Percentiles rank a stretch among this genome's conserved stretches.
phyloP scores from a whole-genome alignment of 2,888 invertebrate species.

The Heteropelma amictum region DNA sequence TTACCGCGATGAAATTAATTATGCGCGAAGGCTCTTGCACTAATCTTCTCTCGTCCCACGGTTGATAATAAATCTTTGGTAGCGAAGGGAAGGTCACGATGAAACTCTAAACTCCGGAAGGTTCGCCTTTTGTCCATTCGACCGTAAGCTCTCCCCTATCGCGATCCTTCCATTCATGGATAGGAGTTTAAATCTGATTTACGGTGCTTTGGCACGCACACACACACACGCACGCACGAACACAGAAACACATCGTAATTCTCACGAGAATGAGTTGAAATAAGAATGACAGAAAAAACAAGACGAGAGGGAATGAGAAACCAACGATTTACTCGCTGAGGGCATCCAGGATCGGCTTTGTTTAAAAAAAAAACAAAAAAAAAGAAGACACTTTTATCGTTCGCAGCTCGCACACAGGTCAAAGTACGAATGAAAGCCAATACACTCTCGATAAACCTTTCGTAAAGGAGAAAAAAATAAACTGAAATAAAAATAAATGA shows the following conservation, averaged over 20 bases:
- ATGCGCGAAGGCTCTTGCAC: neutral
- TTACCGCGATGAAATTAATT: neutral
- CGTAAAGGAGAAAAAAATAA: neutral
- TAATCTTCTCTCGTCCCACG: slow-evolving; percentile 9
- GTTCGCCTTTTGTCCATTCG: slow-evolving; percentile 43
- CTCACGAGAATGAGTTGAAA: too few species aligned
- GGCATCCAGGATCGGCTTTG: neutral
- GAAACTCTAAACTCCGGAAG: slow-evolving; percentile 27
- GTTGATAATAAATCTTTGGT: slow-evolving; percentile 14
- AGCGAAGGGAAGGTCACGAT: slow-evolving; percentile 15
- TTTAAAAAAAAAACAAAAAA: slow-evolving; percentile 12
- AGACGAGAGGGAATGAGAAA: neutral
- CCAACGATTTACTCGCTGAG: slow-evolving; percentile 16
- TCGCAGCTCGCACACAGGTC: slow-evolving; percentile 1
- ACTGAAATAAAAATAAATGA: slow-evolving; percentile 18
- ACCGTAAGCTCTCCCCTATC: slow-evolving; percentile 49
- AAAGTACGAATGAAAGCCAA: slow-evolving; percentile 9
- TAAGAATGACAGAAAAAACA: too few species aligned
- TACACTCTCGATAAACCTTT: neutral
- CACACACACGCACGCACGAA: neutral
- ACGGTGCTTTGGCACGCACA: slow-evolving; percentile 37
- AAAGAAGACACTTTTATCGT: neutral
- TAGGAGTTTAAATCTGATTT: slow-evolving; percentile 55
- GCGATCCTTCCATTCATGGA: slow-evolving; percentile 43
- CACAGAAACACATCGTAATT: neutral